Evolutionary conservation across 1,140 invertebrate species (phyloP), one percentile per base, ranked within the genome.

Genomic region (Achatina immaculata): DNA sequence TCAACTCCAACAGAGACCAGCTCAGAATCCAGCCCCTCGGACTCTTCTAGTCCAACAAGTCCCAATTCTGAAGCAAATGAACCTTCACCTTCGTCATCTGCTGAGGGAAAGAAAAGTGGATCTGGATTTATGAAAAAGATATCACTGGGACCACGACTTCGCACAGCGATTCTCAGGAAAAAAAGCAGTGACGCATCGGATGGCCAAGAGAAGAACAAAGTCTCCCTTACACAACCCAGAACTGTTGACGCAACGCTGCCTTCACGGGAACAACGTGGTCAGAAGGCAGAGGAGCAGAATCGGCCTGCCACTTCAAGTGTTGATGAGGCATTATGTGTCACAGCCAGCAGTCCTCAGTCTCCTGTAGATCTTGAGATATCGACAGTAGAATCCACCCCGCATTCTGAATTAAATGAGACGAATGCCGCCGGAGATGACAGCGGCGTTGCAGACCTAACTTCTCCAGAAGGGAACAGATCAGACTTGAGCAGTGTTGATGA

Each of bases 131-230:
- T 78, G 6, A 78, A 78, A 38, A 78, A 78, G 76, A 78, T 78
- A 38, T 78, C 65, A 1, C 19, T 78, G 6, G 76, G 76, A 9
- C 43, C 76, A 9, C 58, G 76, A 38, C 65, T 78, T 38, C 36
- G 65, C 31, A 78, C 76, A 7, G 76, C 76, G 0, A 78, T 78
- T 40, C 65, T 78, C 19, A 43, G 76, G n/a, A 73, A 80, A 68
- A 78, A 68, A 51, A 78, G 76, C 34, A 78, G 76, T 28, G 65
- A 36, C 0, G 76, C 16, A 2, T 66, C 76, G 1, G 76, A 77
- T 55, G 72, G 51, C 11, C 36, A 36, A 2, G 76, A 78, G 24
- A 38, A 48, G n/a, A 43, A 40, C 9, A 58, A 31, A 42, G 7
- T 69, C 9, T 45, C 51, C 19, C 42, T 66, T 4, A 77, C 75